Percentiles rank a stretch among this genome's conserved stretches.
Evolutionary conservation across 2,113 vertebrate species (phyloP).

Genomic region (Casuarius casuarius): DNA sequence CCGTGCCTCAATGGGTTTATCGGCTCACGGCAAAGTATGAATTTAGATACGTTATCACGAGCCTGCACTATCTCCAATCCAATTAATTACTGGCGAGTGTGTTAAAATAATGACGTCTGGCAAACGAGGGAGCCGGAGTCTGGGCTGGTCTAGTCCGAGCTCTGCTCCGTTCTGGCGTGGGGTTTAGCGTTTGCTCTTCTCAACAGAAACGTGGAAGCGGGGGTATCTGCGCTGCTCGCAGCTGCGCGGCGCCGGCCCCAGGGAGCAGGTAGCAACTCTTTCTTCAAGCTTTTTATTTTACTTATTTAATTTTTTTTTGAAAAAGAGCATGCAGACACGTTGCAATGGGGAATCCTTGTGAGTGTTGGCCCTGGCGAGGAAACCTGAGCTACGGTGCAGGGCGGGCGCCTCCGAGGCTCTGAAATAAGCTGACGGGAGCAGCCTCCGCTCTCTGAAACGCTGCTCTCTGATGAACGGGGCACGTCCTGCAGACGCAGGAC

Average conservation of each 20-base stretch:
- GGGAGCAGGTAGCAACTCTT: background rate
- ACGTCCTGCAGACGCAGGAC: too few species aligned
- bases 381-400: too few species aligned
- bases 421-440: background rate
- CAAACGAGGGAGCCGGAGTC: background rate
- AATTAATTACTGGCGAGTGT: constrained; percentile 33
- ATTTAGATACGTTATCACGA: background rate
- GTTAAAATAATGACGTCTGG: constrained; percentile 18
- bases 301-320: background rate
- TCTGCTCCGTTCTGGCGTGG: background rate
- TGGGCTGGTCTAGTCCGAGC: background rate
- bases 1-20: background rate
- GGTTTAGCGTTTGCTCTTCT: background rate
- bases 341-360: background rate
- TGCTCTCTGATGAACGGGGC: background rate
- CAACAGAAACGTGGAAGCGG: background rate
- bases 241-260: background rate
- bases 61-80: background rate
- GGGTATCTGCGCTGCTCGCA: background rate
- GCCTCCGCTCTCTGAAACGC: too few species aligned
- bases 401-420: background rate
- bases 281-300: too few species aligned
- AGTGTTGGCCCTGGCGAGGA: too few species aligned
- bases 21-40: background rate
- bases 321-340: background rate